Percentiles rank a stretch among this genome's conserved stretches.
These are phyloP conservation scores for Sula dactylatra DNA, from an alignment of 2,113 vertebrate species.

Conservation along the genomic window DNA sequence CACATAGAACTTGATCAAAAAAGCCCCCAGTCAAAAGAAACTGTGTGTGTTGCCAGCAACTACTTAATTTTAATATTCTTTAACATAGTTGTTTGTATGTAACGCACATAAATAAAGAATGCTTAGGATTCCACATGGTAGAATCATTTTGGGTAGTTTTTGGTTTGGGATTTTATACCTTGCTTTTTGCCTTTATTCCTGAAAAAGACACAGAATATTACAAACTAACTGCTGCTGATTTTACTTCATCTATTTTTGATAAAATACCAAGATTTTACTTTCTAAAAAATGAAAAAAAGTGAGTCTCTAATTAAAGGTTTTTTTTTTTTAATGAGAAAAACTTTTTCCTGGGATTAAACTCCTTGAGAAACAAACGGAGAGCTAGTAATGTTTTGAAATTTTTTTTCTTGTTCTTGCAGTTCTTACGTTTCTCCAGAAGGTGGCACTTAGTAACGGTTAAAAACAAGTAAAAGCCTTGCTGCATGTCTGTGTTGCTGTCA, in stretches of 20 bases:
- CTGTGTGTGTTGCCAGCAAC: not conserved
- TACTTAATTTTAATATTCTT: not conserved
- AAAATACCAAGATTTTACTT: not conserved
- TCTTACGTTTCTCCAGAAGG: not conserved
- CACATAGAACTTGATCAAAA: not conserved
- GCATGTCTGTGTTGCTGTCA: not conserved
- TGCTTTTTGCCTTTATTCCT: not conserved
- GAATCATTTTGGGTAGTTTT: not conserved
- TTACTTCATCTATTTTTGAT: not conserved
- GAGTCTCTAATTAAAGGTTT: not conserved
- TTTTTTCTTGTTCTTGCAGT: not conserved
- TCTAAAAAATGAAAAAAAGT: too few relatives aligned
- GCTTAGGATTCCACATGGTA: not conserved
- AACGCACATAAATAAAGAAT: not conserved
- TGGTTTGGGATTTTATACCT: not conserved
- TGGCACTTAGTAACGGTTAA: not conserved
- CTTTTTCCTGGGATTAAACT: not conserved
- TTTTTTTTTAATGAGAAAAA: not conserved
- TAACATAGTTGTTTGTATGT: not conserved
- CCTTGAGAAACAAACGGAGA: not conserved
- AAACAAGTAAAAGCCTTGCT: rapidly evolving
- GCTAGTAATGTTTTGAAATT: not conserved
- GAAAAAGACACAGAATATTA: not conserved
- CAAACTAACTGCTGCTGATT: not conserved
- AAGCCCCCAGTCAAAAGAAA: rapidly evolving